These are phyloP conservation scores for Sycobia sp. DNA, from an alignment of 1,140 invertebrate genomes.

Conservation along the genomic window DNA sequence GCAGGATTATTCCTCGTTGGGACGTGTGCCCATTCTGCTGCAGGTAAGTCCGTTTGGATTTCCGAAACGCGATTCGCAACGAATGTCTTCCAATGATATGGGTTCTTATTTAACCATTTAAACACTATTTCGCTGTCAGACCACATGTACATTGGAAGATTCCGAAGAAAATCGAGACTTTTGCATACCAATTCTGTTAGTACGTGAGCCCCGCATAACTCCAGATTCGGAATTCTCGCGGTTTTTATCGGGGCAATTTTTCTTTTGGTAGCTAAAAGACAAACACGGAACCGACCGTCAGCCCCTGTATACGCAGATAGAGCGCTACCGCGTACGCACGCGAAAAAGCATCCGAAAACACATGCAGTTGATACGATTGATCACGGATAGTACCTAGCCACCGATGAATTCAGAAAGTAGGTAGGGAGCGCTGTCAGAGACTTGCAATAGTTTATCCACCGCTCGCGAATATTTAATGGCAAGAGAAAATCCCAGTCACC, in stretches of 20 bases:
- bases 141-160: no score
- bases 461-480: background rate
- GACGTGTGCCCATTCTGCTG: no score
- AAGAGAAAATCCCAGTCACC: conserved; percentile 5
- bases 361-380: background rate
- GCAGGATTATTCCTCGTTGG: no score
- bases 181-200: background rate
- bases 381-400: background rate
- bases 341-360: background rate
- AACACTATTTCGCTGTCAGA: no score
- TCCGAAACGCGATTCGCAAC: background rate
- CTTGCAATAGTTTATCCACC: no score
- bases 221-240: background rate
- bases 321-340: background rate
- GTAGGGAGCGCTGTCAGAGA: background rate
- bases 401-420: background rate
- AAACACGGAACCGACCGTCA: background rate
- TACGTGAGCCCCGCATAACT: background rate
- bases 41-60: no score
- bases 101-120: background rate
- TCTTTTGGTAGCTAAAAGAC: background rate
- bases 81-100: no score
- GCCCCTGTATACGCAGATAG: background rate
- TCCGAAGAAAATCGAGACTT: background rate
- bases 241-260: background rate